Evolutionary conservation across 2,888 invertebrate species (phyloP), one percentile per base, ranked within the genome.

Genomic region (Lobophora halterata): DNA sequence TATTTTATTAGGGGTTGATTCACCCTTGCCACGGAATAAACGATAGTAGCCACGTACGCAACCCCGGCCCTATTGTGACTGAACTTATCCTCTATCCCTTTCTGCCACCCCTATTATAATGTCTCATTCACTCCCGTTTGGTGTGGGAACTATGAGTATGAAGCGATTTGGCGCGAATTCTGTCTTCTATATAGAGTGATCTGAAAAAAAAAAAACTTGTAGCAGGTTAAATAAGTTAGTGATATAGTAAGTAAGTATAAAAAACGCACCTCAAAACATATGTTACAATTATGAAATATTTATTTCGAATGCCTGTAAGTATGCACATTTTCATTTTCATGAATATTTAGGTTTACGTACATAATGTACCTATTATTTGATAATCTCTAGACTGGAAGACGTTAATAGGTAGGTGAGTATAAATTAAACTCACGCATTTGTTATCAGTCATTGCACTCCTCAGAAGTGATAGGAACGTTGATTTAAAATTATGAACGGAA

Each of bases 1-100:
- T 69, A 66, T 77, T 75, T 71, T 69, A 66, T 77, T 75, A 79
- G 76, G 86, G 86, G 85, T 81, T 72, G 79, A 68, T 74, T 76
- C 81, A 79, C 81, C 83, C 85, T 79, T 74, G 68, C 77, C 70
- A 69, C 63, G 72, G n/a, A n/a, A n/a, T n/a, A n/a, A n/a, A n/a
- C n/a, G n/a, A n/a, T n/a, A n/a, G n/a, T n/a, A n/a, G n/a, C n/a
- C n/a, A n/a, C n/a, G n/a, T n/a, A n/a, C n/a, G n/a, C n/a, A n/a
- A n/a, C n/a, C n/a, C n/a, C n/a, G n/a, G n/a, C n/a, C n/a, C n/a
- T n/a, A n/a, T n/a, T n/a, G n/a, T n/a, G n/a, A n/a, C n/a, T n/a
- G n/a, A n/a, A 73, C 63, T 55, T 44, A 36, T 73, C 53, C 66
- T 31, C 74, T 59, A 45, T 83, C 85, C 60, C 71, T 65, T 69